Evolutionary conservation across 2,888 invertebrate genomes (phyloP).

Genomic region (Caenorhabditis imperialis): DNA sequence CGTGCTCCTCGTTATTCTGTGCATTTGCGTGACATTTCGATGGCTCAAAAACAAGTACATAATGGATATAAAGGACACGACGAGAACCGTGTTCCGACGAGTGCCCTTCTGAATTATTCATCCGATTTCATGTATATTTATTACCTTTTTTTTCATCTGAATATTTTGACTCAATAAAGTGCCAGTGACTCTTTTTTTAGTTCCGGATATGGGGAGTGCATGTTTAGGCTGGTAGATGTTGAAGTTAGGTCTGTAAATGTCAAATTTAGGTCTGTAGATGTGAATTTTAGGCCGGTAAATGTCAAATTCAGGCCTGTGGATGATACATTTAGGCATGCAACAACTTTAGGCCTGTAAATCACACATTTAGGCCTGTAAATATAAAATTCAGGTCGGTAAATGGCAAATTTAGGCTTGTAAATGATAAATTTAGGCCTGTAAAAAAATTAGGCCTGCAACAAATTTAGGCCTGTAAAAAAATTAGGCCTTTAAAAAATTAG

Average conservation of each 20-base stretch:
- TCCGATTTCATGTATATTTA: not conserved
- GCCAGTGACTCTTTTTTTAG: constrained; percentile 10
- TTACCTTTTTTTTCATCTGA: not conserved
- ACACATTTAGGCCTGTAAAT: no score
- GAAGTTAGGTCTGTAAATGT: not conserved
- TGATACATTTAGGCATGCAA: no score
- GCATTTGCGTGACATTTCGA: constrained; percentile 35
- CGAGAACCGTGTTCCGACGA: constrained; percentile 35
- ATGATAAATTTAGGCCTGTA: no score
- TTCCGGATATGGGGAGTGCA: not conserved
- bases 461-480: no score
- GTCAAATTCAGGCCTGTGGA: no score
- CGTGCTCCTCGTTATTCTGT: constrained; percentile 23
- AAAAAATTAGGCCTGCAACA: no score
- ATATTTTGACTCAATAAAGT: constrained; percentile 32
- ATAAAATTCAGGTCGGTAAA: no score
- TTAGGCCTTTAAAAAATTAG: no score
- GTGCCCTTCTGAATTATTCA: constrained; percentile 43
- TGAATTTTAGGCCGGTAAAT: no score
- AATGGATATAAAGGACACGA: constrained; percentile 54
- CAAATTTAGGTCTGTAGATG: no score
- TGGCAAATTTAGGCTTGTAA: no score
- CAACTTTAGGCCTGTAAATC: no score
- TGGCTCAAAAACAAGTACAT: constrained; percentile 50
- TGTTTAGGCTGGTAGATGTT: not conserved